These are phyloP conservation scores for Urophycis tenuis DNA, from an alignment of 2,797 vertebrate species.

Conservation along the genomic window DNA sequence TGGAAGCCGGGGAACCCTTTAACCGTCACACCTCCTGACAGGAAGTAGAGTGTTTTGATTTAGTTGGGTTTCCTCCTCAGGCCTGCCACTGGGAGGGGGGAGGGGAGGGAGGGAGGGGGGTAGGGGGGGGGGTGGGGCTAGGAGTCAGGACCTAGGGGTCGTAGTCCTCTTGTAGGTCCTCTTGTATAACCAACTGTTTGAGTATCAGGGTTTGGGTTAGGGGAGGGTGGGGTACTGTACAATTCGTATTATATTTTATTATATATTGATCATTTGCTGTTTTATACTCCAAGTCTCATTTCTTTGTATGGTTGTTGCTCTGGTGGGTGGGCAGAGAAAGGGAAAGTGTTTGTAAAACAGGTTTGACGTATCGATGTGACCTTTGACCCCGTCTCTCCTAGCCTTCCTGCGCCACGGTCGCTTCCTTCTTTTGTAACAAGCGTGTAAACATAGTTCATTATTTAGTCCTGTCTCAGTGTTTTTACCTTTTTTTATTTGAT, in stretches of 20 bases:
- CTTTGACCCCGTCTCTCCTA: constrained; percentile 33
- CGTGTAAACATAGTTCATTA: constrained; percentile 73
- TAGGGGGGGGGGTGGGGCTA: no score
- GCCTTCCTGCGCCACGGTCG: constrained; percentile 58
- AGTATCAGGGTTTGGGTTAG: constrained; percentile 46
- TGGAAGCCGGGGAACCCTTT: no score
- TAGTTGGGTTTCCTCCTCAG: not conserved
- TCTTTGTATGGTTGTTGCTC: constrained; percentile 66
- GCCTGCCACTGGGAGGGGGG: not conserved
- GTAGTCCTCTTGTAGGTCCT: not conserved
- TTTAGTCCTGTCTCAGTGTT: constrained; percentile 69
- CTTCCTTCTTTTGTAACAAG: constrained; percentile 62
- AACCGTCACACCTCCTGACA: not conserved
- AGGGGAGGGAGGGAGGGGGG: no score
- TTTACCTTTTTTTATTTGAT: constrained; percentile 21
- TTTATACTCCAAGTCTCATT: constrained; percentile 68
- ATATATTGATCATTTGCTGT: constrained; percentile 68
- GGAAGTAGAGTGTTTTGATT: not conserved
- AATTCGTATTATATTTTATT: constrained; percentile 79
- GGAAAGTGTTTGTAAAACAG: constrained; percentile 64
- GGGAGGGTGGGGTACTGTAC: constrained; percentile 69
- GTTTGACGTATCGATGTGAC: constrained; percentile 71
- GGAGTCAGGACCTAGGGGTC: not conserved
- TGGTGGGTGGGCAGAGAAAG: constrained; percentile 65
- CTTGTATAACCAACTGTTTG: constrained; percentile 46